Conservation (phyloP, 2,113 vertebrate genomes). For the Podarcis raffonei region DNA sequence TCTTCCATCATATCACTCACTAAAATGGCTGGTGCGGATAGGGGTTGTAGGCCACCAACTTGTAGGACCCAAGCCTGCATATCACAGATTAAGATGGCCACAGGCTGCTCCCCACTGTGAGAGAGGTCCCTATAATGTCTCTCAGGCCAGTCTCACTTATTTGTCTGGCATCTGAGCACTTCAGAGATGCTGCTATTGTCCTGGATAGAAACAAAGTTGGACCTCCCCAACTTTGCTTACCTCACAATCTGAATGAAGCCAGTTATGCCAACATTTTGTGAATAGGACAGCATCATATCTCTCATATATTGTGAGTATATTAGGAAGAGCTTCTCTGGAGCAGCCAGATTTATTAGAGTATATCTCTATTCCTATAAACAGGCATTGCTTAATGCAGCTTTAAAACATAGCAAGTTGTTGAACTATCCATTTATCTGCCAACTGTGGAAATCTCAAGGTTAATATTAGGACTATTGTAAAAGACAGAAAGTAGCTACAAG, state of each 20-base stretch:
- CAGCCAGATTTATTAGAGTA: neutral
- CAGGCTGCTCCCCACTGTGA: neutral
- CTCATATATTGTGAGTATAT: neutral
- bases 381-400: neutral
- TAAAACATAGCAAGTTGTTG: neutral
- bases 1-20: no score
- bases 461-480: constrained; percentile 1
- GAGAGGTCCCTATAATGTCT: neutral
- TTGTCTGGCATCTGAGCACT: neutral
- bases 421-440: neutral
- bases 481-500: neutral
- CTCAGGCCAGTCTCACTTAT: neutral
- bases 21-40: no score
- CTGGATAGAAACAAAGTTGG: neutral
- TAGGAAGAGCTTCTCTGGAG: neutral
- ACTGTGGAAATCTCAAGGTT: constrained; percentile 13
- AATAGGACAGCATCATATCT: neutral
- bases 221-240: no score
- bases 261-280: neutral
- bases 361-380: neutral
- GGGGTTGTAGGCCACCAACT: no score
- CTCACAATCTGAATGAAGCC: neutral
- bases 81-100: no score
- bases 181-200: neutral
- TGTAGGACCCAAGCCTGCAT: no score